phyloP scores from a whole-genome alignment of 2,797 vertebrate species.

The Propithecus deckenii region DNA sequence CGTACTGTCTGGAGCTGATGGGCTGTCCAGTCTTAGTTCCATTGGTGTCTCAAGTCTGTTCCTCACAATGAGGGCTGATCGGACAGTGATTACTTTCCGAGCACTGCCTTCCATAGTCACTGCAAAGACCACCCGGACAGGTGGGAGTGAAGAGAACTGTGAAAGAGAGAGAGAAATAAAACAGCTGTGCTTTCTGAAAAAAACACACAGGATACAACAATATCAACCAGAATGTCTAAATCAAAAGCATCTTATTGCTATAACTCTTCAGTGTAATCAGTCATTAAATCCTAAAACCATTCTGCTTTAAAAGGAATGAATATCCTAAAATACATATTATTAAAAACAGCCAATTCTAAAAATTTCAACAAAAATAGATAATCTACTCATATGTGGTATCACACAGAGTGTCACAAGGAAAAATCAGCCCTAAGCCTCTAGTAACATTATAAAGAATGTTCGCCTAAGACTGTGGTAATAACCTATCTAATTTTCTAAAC shows the following conservation, averaged over 20 bases:
- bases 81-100: slow-evolving; percentile 96
- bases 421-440: neutral
- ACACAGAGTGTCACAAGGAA: neutral
- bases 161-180: slow-evolving; percentile 62
- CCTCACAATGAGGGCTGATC: slow-evolving; percentile 95
- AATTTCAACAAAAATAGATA: neutral
- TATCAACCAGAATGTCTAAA: neutral
- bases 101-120: slow-evolving; percentile 98
- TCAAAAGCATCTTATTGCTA: neutral
- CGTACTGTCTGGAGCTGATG: slow-evolving; percentile 98
- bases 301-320: neutral
- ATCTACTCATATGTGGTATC: neutral
- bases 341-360: neutral
- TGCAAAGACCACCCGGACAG: slow-evolving; percentile 96
- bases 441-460: neutral
- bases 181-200: neutral
- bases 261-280: neutral
- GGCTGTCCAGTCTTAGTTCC: slow-evolving; percentile 96
- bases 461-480: neutral
- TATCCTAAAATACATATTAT: neutral
- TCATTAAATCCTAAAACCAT: neutral
- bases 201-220: neutral
- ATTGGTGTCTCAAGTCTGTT: slow-evolving; percentile 95
- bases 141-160: slow-evolving; percentile 97
- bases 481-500: neutral